Evolutionary conservation across 2,113 vertebrate species (phyloP), one percentile per base, ranked within the genome.

Genomic region (Callipepla squamata): DNA sequence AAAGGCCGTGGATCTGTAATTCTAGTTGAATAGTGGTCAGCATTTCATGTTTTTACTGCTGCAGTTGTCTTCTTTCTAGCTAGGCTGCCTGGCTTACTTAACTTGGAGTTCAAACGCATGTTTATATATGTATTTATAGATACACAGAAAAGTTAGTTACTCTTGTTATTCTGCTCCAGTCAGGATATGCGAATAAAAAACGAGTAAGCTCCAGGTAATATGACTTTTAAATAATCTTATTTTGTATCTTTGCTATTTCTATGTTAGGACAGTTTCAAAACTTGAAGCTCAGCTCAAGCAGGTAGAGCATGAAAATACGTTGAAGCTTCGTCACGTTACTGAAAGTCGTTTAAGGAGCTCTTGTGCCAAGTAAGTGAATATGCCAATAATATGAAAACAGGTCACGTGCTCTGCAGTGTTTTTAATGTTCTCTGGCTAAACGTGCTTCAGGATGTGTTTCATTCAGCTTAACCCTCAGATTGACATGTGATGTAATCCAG

Each of bases 211-310:
- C 17, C 22, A 25, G 73, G 70, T 65, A 88, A 34, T 18, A 2
- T 0, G 7, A 4, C 20, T 80, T 80, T 85, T 80, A 78, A 77
- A 73, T 90, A 0, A 78, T 55, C 44, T 94, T 62, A 3, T 53
- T 66, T 84, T 85, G 66, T 80, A 53, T 87, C 61, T 59, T 88
- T 82, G 21, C 47, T 94, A 3, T 38, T 94, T 91, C 82, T 93
- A 16, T 61, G 86, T 90, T 95, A 99, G 99, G 97, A 95, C 97
- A 5, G 93, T 99, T 96, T 98, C 97, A 48, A 99, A 99, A 86
- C 98, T 99, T 45, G 99, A 99, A 98, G 98, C 98, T 88, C 99
- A 99, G 96, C 98, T 99, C 90, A 99, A 98, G 96, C 99, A 99
- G 97, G 97, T 99, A 63, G 99, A 99, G 80, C 98, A 99, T 34